Base-by-base conservation (phyloP, 2,113 vertebrate species). In the Lasiurus cinereus region DNA sequence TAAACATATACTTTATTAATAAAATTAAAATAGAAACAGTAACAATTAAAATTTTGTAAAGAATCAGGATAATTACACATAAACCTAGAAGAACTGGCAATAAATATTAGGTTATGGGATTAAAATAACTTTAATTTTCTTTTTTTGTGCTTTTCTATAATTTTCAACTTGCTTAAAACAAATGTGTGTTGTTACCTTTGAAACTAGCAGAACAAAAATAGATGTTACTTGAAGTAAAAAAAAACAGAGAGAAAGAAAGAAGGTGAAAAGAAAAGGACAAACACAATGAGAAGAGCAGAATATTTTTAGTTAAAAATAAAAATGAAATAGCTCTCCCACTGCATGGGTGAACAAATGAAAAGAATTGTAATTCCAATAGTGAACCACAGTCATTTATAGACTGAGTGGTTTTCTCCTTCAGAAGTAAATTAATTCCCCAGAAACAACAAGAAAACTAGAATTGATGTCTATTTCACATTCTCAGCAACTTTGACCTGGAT, bases 81-180 rank as follows among this genome's bases (percentile, higher is more conserved):
- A 56, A 91, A 83, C 18, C 29, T 29, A 54, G 59, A 74, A 92
- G 62, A 92, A 84, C 18, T 85, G 21, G 10, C 31, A 66, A 48
- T 14, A 77, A 76, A 66, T 76, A 39, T 43, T 84, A 33, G 15
- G 46, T 64, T 76, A 8, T 66, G 18, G 46, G 18, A 67, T 67
- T 66, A 62, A 91, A 59, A 36, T 72, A 48, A 24, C 76, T 67
- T 84, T 76, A 66, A 73, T 73, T 36, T 70, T 67, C 18, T 73
- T 73, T 74, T 19, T 27, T 76, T 77, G 29, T 92, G 56, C 43
- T 56, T 78, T 92, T 77, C 70, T 78, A 22, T 46, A 77, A 92
- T 77, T 77, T 16, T 21, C 48, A 92, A 92, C 67, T 46, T 56
- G 33, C 27, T 39, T 64, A 78, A 33, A 84, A 46, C 48, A 74